Percentiles rank a stretch among this genome's conserved stretches.
Evolutionary conservation across 2,888 invertebrate species (phyloP).

Genomic region (Quadroppia sp.): DNA sequence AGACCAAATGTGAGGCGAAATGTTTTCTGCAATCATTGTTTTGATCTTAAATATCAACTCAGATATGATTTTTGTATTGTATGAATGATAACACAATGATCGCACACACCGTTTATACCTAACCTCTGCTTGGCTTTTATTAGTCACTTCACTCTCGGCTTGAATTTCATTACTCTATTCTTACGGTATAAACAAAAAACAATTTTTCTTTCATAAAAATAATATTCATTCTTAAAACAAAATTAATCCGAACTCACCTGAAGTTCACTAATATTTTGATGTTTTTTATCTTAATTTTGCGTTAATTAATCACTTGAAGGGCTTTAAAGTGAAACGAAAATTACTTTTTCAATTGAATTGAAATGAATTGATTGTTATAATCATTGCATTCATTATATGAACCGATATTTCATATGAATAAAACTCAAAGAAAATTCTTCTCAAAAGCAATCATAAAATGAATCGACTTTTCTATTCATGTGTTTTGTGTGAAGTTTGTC

Average conservation of each 20-base stretch:
- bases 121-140: not conserved
- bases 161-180: not conserved
- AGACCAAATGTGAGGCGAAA: not conserved
- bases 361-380: slow-evolving; percentile 1
- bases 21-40: not conserved
- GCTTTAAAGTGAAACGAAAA: not conserved
- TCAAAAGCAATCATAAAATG: slow-evolving; percentile 14
- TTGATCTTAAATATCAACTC: not conserved
- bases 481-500: too few relatives aligned
- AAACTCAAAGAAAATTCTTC: not conserved
- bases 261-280: not conserved
- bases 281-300: slow-evolving; percentile 17
- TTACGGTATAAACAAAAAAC: not conserved
- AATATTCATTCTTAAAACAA: slow-evolving; percentile 23
- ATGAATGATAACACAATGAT: not conserved
- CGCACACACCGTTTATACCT: not conserved
- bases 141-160: too few relatives aligned
- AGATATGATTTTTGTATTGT: not conserved
- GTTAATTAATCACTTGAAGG: not conserved
- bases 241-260: slow-evolving; percentile 1
- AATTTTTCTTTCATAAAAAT: not conserved
- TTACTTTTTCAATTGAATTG: slow-evolving; percentile 19
- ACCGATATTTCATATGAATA: too few relatives aligned
- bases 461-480: slow-evolving; percentile 3
- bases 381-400: not conserved